Evolutionary conservation across 2,113 vertebrate genomes (phyloP), one percentile per base, ranked within the genome.

Genomic region (Oncorhynchus keta): DNA sequence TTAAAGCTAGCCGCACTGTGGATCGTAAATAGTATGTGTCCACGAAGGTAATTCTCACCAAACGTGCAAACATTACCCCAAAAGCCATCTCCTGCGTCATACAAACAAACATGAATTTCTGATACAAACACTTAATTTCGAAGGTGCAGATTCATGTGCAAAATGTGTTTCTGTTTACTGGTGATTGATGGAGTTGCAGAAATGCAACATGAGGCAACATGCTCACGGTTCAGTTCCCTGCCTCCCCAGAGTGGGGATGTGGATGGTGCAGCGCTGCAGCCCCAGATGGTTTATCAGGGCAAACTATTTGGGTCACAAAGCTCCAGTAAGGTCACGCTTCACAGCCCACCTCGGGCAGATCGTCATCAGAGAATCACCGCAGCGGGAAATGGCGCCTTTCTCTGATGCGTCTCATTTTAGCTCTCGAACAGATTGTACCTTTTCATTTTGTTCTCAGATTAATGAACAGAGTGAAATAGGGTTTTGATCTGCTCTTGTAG

Each of bases 261-360:
- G 51, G 73, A 74, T 55, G 62, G 71, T 69, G 51, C 76, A 74
- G 66, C 32, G 24, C 24, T 16, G 24, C 32, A 62, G 70, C 68
- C 84, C 79, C 81, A 7, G 74, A 83, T 81, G 85, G 72, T 83
- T 86, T 80, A 51, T 78, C 75, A 78, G 71, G 76, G 83, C 80
- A 83, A 85, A 71, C 76, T 77, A 73, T 70, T 84, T 72, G 85
- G 76, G 80, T 82, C 76, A 78, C 62, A 45, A 70, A 73, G 72
- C 76, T 62, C 73, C 32, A 45, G 51, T 73, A 72, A 66, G 72
- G 78, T 74, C 49, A 74, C 48, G 55, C 75, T 74, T 84, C 75
- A 77, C 75, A 78, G 45, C 77, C 51, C 28, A 8, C 57, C 74
- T 73, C 24, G 39, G n/a, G 64, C n/a, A 74, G 77, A 79, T 82